phyloP scores from a whole-genome alignment of 1,140 invertebrate genomes.

The Halesus radiatus region DNA sequence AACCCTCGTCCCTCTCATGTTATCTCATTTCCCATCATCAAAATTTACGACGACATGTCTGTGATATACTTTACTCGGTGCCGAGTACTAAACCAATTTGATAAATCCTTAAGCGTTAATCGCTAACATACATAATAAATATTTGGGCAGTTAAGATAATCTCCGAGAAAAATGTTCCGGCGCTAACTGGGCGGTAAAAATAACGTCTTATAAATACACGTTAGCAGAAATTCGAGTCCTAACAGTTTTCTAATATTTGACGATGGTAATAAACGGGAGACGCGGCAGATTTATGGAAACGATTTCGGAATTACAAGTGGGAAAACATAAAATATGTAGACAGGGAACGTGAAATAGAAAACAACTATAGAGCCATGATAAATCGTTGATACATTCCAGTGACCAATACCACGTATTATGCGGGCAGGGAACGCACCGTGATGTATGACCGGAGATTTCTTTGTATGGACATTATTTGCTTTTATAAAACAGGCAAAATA shows the following conservation, averaged over 20 bases:
- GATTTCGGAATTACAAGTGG: constrained; percentile 26
- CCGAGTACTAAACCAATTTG: too few relatives aligned
- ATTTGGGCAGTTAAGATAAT: too few relatives aligned
- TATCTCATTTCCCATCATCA: too few relatives aligned
- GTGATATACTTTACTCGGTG: too few relatives aligned
- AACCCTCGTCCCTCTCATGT: too few relatives aligned
- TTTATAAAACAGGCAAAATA: not conserved
- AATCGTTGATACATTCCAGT: constrained; percentile 1
- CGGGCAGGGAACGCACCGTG: not conserved
- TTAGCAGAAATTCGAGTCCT: not conserved
- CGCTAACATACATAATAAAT: too few relatives aligned
- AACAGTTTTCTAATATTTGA: constrained; percentile 27
- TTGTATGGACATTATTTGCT: not conserved
- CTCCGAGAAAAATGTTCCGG: too few relatives aligned
- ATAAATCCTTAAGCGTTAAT: too few relatives aligned
- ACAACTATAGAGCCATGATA: not conserved
- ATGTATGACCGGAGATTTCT: not conserved
- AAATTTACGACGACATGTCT: too few relatives aligned
- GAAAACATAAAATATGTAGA: not conserved
- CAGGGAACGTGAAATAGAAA: too few relatives aligned
- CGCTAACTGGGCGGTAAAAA: too few relatives aligned
- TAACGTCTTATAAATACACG: too few relatives aligned
- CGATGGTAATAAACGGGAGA: not conserved
- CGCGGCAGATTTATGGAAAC: constrained; percentile 23
- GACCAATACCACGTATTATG: constrained; percentile 5